Evolutionary conservation across 2,113 vertebrate species (phyloP), one percentile per base, ranked within the genome.

Genomic region (Stigmatopora nigra): DNA sequence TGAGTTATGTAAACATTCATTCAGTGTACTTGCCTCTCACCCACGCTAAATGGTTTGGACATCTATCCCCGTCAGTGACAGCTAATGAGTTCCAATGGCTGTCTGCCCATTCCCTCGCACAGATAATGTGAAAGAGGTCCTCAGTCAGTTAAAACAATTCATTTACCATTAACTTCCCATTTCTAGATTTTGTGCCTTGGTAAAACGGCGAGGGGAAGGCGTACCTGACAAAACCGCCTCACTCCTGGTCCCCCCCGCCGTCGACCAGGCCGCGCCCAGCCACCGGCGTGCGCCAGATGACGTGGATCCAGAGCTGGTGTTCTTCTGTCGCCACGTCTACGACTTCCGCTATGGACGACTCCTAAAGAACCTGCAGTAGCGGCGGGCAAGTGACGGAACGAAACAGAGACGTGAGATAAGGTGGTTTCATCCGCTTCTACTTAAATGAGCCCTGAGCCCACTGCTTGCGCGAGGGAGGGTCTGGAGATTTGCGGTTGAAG

Each of bases 111-210:
- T n/a, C n/a, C n/a, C n/a, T 31, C 25, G 3, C 25, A 31, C 25
- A 31, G 25, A 31, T 31, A 31, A 31, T 31, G 25, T 31, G 25
- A 31, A 31, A 31, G 2, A 31, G 25, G 1, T 31, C 25, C 25
- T 31, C 25, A 31, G 25, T 31, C 25, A 41, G 38, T 10, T 19
- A 51, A 63, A 48, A n/a, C 10, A 22, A 0, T 9, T 41, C 12
- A 22, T 4, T 10, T 11, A 49, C 1, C 3, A 25, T 17, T 52
- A 2, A 65, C 53, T 77, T 67, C 22, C 41, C 49, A 5, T 12
- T 20, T 69, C 52, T 88, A 99, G 97, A 93, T 99, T 98, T 92
- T 95, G 96, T 94, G 97, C 97, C 94, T 97, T 97, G 94, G 93
- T 94, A 81, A 97, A 95, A 87, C 93, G 94, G 86, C 93, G 92